Conservation (phyloP, 2,888 invertebrate genomes). For the Lasioglossum morio region DNA sequence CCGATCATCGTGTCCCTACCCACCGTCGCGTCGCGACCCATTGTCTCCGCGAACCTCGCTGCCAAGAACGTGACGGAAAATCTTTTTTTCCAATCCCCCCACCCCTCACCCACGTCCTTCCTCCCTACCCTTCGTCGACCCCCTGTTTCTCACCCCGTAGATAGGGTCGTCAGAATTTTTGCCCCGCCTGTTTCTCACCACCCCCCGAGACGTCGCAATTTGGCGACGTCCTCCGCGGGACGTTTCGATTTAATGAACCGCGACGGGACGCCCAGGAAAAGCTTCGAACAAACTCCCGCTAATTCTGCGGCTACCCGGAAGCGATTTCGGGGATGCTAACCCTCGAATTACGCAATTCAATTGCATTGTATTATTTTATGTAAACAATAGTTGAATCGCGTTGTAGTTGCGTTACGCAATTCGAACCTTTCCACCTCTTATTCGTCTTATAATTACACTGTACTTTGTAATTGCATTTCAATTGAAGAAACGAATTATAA, state of each 20-base stretch:
- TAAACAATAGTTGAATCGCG: too few species aligned
- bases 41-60: background rate
- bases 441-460: too few species aligned
- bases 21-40: background rate
- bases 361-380: too few species aligned
- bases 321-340: background rate
- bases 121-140: background rate
- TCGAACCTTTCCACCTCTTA: too few species aligned
- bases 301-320: background rate
- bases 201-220: background rate
- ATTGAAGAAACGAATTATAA: too few species aligned
- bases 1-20: slow-evolving; percentile 3
- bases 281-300: background rate
- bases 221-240: background rate
- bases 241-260: background rate
- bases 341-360: too few species aligned
- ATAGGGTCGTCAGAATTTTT: background rate
- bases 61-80: slow-evolving; percentile 20
- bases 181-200: background rate
- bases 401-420: too few species aligned
- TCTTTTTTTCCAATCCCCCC: background rate
- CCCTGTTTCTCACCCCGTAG: background rate
- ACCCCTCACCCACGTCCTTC: background rate
- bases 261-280: background rate
- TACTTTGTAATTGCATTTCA: too few species aligned